phyloP scores from a whole-genome alignment of 2,797 vertebrate genomes.

The Poecile montanus region DNA sequence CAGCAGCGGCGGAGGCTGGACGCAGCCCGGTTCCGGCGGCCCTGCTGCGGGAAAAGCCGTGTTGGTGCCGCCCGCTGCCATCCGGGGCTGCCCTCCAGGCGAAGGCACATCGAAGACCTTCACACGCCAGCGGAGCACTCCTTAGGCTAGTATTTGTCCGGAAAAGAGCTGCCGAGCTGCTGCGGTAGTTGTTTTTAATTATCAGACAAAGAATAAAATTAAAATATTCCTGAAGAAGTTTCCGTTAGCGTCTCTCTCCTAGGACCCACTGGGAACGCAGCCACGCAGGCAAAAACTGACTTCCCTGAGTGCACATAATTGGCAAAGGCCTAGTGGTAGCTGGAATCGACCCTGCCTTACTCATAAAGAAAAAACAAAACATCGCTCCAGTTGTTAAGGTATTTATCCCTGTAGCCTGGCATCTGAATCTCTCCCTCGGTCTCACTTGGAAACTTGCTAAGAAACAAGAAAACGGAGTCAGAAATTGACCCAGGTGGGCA shows the following conservation, averaged over 20 bases:
- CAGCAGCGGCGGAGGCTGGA: background rate
- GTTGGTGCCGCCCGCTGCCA: background rate
- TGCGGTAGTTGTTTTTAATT: background rate
- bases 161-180: background rate
- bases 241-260: background rate
- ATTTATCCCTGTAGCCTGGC: background rate
- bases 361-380: background rate
- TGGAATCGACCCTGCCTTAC: background rate
- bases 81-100: background rate
- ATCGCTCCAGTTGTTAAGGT: background rate
- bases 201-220: background rate
- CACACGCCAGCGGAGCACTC: background rate
- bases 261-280: background rate
- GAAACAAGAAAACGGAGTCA: background rate
- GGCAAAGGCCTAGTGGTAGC: background rate
- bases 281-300: background rate
- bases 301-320: background rate
- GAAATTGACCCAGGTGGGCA: background rate
- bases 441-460: background rate
- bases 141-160: background rate
- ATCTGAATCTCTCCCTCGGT: background rate
- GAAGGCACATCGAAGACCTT: background rate
- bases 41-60: background rate
- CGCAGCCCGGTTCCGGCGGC: too few species aligned
- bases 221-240: slow-evolving; percentile 15